Evolutionary conservation across 2,113 vertebrate species (phyloP).

Genomic region (Phodopus roborovskii): DNA sequence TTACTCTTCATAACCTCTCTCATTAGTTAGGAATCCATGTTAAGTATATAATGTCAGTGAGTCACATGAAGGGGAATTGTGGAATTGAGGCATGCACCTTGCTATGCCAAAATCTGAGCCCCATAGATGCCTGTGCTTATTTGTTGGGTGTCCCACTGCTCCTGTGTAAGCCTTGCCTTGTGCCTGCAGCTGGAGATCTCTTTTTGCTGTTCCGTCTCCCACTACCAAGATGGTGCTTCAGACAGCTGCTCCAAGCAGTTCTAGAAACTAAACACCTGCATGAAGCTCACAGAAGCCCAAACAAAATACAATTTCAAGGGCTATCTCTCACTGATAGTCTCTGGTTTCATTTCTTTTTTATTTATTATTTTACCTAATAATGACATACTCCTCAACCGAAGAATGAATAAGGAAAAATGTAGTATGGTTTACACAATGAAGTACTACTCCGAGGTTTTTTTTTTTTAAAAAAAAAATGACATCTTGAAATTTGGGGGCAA

Average conservation of each 20-base stretch:
- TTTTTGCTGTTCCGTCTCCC: not conserved
- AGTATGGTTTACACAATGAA: too few relatives aligned
- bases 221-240: not conserved
- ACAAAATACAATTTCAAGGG: not conserved
- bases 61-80: not conserved
- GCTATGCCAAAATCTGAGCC: not conserved
- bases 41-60: not conserved
- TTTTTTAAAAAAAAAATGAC: too few relatives aligned
- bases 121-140: not conserved
- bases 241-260: not conserved
- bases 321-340: not conserved
- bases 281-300: not conserved
- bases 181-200: not conserved
- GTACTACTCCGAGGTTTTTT: too few relatives aligned
- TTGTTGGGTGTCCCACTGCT: not conserved
- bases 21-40: not conserved
- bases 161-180: not conserved
- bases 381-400: too few relatives aligned
- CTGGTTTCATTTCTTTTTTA: not conserved
- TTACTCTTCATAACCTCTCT: not conserved
- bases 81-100: not conserved
- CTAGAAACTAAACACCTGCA: not conserved
- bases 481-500: too few relatives aligned
- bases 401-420: too few relatives aligned
- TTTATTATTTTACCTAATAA: not conserved